phyloP scores from a whole-genome alignment of 2,888 invertebrate species.

The Sialis fuliginosa region DNA sequence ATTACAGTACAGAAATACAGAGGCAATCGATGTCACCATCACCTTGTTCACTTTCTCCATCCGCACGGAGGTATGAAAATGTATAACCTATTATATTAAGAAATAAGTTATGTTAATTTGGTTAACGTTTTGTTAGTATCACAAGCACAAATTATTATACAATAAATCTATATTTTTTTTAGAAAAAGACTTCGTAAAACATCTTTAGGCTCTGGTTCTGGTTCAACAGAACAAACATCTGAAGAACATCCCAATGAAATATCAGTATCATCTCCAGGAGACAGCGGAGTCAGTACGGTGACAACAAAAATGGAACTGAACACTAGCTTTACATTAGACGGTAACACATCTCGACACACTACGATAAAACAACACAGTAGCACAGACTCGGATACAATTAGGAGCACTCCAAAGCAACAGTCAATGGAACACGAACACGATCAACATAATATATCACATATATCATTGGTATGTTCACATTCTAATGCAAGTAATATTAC shows the following conservation, averaged over 20 bases:
- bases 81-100: neutral
- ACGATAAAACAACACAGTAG: constrained; percentile 20
- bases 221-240: constrained; percentile 33
- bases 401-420: constrained; percentile 32
- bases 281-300: constrained; percentile 17
- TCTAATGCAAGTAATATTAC: neutral
- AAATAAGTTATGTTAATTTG: neutral
- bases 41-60: constrained; percentile 35
- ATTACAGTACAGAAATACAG: constrained; percentile 33
- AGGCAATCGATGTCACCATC: constrained; percentile 47
- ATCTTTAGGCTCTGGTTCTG: constrained; percentile 39
- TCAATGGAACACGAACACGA: constrained; percentile 26
- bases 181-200: constrained; percentile 46
- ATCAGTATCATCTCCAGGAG: constrained; percentile 28
- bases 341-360: constrained; percentile 14
- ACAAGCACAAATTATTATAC: neutral
- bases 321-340: constrained; percentile 16
- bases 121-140: neutral
- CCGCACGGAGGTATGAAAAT: constrained; percentile 19
- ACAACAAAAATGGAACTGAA: constrained; percentile 2
- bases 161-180: constrained; percentile 13
- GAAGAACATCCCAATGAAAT: constrained; percentile 27
- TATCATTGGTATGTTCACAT: neutral
- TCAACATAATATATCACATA: neutral
- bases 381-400: constrained; percentile 26